Evolutionary conservation across 1,140 invertebrate genomes (phyloP), one percentile per base, ranked within the genome.

Genomic region (Drosophila chauvacae): DNA sequence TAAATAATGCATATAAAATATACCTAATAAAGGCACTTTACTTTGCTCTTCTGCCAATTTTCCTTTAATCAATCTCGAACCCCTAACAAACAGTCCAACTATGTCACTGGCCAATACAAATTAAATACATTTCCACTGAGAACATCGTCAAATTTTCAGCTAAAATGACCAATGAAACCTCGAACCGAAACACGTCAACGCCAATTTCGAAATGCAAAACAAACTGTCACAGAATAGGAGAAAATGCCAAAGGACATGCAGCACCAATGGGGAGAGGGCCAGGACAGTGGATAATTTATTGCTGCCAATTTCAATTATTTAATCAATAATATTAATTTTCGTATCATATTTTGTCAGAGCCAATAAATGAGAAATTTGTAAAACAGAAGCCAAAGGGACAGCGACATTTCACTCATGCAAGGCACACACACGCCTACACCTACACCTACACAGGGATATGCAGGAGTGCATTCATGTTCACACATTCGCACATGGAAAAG

Each of bases 261-360:
- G 37, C 2, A 58, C 57, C 47, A 16, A 13, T 2, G 44, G 50
- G 23, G 13, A 33, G 30, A 37, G 26, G 13, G 6, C 3, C 20
- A 18, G 35, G 65, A 9, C 51, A 39, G 28, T 16, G 18, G 48
- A 56, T 68, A 70, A 70, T 70, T 70, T 71, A 71, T 71, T 39
- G 69, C 69, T 81, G 87, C 87, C 87, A 84, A 88, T 91, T 91
- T 88, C 87, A 91, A 91, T 91, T 91, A 91, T 91, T 91, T 91
- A 91, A 91, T 91, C 87, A 91, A 91, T 91, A 91, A 88, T 91
- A 91, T 91, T 91, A 91, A 91, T 91, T 91, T 91, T 91, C 87
- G 81, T 91, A 91, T 91, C 87, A 91, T 91, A 91, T 91, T 91
- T 91, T 91, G 87, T 91, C 87, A 88, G 62, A 75, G 75, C 80